Conservation (phyloP, 2,113 vertebrate species). For the Globicephala melas region DNA sequence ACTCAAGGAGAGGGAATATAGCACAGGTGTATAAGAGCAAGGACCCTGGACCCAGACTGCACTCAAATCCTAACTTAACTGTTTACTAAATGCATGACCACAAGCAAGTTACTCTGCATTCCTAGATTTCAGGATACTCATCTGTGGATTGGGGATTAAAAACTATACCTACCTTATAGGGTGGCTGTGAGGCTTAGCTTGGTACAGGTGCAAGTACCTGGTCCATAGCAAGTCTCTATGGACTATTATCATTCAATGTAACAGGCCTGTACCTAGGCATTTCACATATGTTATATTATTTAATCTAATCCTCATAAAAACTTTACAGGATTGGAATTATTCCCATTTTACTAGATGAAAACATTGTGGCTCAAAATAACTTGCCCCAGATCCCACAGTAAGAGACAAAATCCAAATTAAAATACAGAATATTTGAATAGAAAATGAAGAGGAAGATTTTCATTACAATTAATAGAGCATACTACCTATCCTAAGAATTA, state of each 20-base stretch:
- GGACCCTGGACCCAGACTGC: not conserved
- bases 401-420: slow-evolving; percentile 19
- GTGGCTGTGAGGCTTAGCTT: not conserved
- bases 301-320: slow-evolving; percentile 26
- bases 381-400: not conserved
- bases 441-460: not conserved
- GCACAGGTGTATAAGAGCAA: not conserved
- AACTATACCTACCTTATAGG: not conserved
- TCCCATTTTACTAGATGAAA: slow-evolving; percentile 13
- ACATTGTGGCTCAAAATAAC: not conserved
- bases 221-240: not conserved
- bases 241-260: not conserved
- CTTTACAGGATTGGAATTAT: not conserved
- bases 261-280: not conserved
- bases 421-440: not conserved
- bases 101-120: slow-evolving; percentile 16
- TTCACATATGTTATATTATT: not conserved
- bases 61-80: not conserved
- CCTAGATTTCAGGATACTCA: not conserved
- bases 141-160: not conserved
- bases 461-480: not conserved
- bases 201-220: not conserved
- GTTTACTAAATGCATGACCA: not conserved
- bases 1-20: not conserved
- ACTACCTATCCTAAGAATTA: slow-evolving; percentile 3